Evolutionary conservation across 23 tunicate species (phyloP).

Genomic region (Ascidia mentula): DNA sequence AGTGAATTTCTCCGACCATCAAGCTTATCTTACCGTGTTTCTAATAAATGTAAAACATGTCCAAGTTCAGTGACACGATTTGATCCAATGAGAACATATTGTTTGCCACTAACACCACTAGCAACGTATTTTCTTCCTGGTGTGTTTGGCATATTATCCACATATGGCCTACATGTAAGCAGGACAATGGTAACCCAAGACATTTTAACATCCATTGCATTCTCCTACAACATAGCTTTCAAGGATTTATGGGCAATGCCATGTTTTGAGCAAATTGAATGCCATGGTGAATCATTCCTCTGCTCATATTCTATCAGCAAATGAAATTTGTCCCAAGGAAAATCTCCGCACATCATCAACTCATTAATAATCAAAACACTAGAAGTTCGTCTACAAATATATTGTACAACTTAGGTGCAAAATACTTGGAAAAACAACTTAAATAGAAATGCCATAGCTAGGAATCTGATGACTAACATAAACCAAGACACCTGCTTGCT

Average conservation of each 20-base stretch:
- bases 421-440: too few species aligned
- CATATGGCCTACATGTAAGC: not conserved
- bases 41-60: constrained; percentile 48
- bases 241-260: constrained; percentile 20
- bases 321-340: constrained; percentile 35
- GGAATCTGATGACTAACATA: too few species aligned
- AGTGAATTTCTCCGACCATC: not conserved
- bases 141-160: not conserved
- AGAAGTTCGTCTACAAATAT: not conserved
- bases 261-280: not conserved
- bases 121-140: not conserved
- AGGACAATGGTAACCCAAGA: too few species aligned
- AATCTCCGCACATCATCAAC: constrained; percentile 41
- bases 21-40: constrained; percentile 39
- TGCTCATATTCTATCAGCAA: constrained; percentile 44
- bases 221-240: constrained; percentile 32
- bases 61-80: constrained; percentile 30
- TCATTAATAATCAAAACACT: constrained; percentile 36
- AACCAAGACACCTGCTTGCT: too few species aligned
- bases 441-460: too few species aligned
- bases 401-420: too few species aligned
- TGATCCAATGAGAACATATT: constrained; percentile 39
- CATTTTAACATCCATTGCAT: too few species aligned
- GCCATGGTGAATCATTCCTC: constrained; percentile 29
- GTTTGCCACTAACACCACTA: not conserved